Conservation (phyloP, 2,797 vertebrate genomes). For the Hylomyscus alleni region DNA sequence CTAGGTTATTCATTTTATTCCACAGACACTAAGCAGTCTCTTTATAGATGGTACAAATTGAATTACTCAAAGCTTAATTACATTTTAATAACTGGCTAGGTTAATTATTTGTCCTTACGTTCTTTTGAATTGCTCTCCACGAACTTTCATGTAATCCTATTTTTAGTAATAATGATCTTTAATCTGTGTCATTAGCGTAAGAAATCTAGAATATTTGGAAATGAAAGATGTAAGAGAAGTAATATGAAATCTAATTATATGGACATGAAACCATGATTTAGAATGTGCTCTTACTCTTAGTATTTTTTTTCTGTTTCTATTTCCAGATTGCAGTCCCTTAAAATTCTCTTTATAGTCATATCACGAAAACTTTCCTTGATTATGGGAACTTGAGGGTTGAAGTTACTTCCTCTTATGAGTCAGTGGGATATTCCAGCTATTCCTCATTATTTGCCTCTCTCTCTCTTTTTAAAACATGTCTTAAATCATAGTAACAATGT, state of each 20-base stretch:
- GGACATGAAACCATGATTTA: not conserved
- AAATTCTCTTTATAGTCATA: not conserved
- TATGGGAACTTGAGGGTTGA: not conserved
- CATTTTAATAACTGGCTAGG: not conserved
- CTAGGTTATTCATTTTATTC: not conserved
- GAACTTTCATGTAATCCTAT: not conserved
- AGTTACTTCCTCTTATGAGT: not conserved
- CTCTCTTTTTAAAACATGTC: too few species aligned
- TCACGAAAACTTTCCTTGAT: not conserved
- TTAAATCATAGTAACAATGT: not conserved
- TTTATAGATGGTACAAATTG: not conserved
- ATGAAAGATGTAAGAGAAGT: not conserved
- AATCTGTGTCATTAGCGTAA: not conserved
- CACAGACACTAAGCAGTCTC: not conserved
- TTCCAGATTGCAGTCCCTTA: not conserved
- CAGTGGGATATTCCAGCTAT: not conserved
- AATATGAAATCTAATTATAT: not conserved
- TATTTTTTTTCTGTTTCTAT: not conserved
- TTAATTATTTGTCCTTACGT: not conserved
- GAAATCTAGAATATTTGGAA: not conserved
- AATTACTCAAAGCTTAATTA: not conserved
- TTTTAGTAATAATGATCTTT: slow-evolving; percentile 24
- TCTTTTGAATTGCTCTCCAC: not conserved
- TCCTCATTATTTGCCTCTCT: not conserved
- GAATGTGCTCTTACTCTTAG: not conserved